Percentiles rank a stretch among this genome's conserved stretches.
phyloP scores from a whole-genome alignment of 2,113 vertebrate species.

The Crotalus horridus region DNA sequence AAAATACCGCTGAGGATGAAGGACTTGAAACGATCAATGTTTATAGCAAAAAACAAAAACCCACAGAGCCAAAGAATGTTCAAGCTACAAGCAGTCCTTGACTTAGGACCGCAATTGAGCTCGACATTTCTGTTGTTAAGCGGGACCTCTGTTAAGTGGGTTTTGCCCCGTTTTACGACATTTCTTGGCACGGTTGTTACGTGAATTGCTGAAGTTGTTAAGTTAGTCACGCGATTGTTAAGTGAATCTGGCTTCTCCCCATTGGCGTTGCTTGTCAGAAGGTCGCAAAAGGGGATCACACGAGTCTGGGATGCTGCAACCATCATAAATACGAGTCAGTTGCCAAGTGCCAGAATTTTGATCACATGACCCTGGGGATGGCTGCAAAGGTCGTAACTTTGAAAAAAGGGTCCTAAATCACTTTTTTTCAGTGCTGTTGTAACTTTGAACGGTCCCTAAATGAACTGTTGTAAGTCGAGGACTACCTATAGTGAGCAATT shows the following conservation, averaged over 20 bases:
- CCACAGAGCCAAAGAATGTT: not conserved
- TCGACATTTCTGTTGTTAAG: too few species aligned
- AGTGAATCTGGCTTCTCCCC: not conserved
- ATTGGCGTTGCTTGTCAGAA: not conserved
- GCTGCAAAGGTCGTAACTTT: too few species aligned
- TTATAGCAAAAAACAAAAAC: not conserved
- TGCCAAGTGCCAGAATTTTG: not conserved
- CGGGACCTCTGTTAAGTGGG: too few species aligned
- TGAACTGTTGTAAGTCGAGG: too few species aligned
- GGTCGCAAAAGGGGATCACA: not conserved
- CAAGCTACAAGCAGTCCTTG: not conserved
- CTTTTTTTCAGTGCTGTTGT: too few species aligned
- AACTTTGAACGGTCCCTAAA: too few species aligned
- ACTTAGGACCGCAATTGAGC: not conserved
- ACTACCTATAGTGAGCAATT: too few species aligned
- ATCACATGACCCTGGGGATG: too few species aligned
- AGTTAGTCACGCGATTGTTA: not conserved
- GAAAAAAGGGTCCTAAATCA: too few species aligned
- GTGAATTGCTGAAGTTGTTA: too few species aligned
- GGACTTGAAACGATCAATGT: not conserved
- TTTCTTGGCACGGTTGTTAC: too few species aligned
- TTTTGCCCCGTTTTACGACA: rapidly evolving
- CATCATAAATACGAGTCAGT: not conserved
- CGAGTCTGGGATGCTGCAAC: rapidly evolving
- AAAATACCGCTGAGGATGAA: not conserved